Conservation (phyloP, 2,888 invertebrate species). For the Hemithea aestivaria region DNA sequence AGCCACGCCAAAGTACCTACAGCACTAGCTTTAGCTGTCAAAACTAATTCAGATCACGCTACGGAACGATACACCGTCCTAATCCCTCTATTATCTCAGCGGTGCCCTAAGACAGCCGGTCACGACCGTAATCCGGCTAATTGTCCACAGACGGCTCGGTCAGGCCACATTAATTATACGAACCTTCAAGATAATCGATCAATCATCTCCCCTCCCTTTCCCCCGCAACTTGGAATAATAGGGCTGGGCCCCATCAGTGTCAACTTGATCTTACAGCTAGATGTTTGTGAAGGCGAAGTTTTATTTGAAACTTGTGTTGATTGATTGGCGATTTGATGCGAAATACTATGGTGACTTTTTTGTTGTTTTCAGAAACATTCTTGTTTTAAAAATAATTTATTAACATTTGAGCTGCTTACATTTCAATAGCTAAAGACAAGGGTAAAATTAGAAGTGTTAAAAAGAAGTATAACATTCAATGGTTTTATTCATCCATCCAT, state of each 20-base stretch:
- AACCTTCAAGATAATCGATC: constrained; percentile 51
- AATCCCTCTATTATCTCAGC: constrained; percentile 1
- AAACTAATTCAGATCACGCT: too few relatives aligned
- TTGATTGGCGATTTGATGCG: constrained; percentile 16
- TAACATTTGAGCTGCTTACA: too few relatives aligned
- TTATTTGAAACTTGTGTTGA: constrained; percentile 20
- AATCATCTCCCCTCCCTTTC: constrained; percentile 43
- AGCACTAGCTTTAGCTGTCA: too few relatives aligned
- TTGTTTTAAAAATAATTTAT: too few relatives aligned
- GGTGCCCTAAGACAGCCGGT: constrained; percentile 24
- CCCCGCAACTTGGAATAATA: constrained; percentile 36
- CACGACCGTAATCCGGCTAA: constrained; percentile 37
- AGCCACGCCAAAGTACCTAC: too few relatives aligned
- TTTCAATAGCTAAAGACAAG: too few relatives aligned
- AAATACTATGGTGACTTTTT: too few relatives aligned
- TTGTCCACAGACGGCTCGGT: constrained; percentile 45
- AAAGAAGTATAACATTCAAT: too few relatives aligned
- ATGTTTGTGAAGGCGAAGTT: constrained; percentile 19
- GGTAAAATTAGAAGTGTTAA: too few relatives aligned
- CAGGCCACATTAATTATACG: constrained; percentile 62
- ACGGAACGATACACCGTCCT: too few relatives aligned
- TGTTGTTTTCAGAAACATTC: too few relatives aligned
- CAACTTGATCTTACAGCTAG: constrained; percentile 43
- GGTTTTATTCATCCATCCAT: too few relatives aligned
- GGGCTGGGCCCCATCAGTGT: constrained; percentile 58